These are phyloP conservation scores for Notolepis coatsorum DNA, from an alignment of 2,797 vertebrate species.

Conservation along the genomic window DNA sequence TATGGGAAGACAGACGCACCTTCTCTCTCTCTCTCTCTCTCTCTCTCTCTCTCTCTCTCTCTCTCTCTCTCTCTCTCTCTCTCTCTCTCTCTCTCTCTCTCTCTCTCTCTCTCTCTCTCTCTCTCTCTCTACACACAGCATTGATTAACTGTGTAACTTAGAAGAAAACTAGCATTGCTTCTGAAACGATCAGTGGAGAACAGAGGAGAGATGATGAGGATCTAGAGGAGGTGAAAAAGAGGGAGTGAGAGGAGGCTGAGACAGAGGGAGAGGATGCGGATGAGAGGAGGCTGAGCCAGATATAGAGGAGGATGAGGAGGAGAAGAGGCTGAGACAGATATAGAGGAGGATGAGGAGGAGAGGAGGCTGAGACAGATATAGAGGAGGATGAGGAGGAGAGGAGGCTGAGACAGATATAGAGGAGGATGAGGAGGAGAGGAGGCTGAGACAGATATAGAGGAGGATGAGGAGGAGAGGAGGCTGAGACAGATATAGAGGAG, in stretches of 20 bases:
- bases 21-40: background rate
- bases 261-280: constrained; percentile 1
- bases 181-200: constrained; percentile 14
- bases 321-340: background rate
- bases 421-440: too few species aligned
- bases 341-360: too few species aligned
- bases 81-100: background rate
- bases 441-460: too few species aligned
- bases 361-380: too few species aligned
- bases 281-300: background rate
- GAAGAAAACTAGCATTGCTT: too few species aligned
- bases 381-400: too few species aligned
- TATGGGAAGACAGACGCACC: constrained; percentile 1
- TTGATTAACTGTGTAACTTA: constrained; percentile 46
- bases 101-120: background rate
- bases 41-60: background rate
- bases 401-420: too few species aligned
- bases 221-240: constrained; percentile 11
- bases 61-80: background rate
- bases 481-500: too few species aligned
- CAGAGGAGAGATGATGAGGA: constrained; percentile 23
- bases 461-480: too few species aligned
- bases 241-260: constrained; percentile 5
- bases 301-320: background rate
- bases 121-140: constrained; percentile 29